Evolutionary conservation across 2,113 vertebrate genomes (phyloP), one percentile per base, ranked within the genome.

Genomic region (Sphaerodactylus townsendi): DNA sequence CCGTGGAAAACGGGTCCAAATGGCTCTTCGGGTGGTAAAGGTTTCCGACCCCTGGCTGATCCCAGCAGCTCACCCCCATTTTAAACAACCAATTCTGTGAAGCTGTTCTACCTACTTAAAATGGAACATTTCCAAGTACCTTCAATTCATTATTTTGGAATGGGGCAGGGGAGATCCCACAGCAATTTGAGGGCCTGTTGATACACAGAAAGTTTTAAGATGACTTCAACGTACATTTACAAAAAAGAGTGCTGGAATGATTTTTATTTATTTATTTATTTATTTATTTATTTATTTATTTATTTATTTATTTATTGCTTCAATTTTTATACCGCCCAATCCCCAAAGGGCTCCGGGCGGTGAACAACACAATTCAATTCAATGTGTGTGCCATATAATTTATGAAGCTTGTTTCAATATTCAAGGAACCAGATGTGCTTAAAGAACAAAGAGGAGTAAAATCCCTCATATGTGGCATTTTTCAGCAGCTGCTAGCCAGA

Each of bases 351-450:
- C n/a, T n/a, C n/a, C n/a, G n/a, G n/a, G n/a, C n/a, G n/a, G n/a
- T n/a, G n/a, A n/a, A n/a, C n/a, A n/a, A n/a, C n/a, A n/a, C n/a
- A n/a, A n/a, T n/a, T n/a, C n/a, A n/a, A n/a, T n/a, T n/a, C n/a
- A n/a, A n/a, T n/a, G n/a, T n/a, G n/a, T n/a, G 33, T 14, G 35
- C 33, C n/a, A 0, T 0, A 75, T 14, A 19, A n/a, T 62, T 1
- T 56, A 19, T 80, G 46, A 83, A 62, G 74, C 84, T 68, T 30
- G 10, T 1, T 71, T 41, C 19, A 50, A 10, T 15, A 25, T 66
- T 30, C n/a, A 39, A 1, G 73, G 21, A 46, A n/a, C 37, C 64
- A 71, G 2, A 76, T 82, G 11, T n/a, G 4, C 3, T 75, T 33
- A 70, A 72, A 81, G 21, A 71, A 72, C 6, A 64, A 56, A 11